Conservation (phyloP, 2,888 invertebrate genomes). For the Diaprepes abbreviatus region DNA sequence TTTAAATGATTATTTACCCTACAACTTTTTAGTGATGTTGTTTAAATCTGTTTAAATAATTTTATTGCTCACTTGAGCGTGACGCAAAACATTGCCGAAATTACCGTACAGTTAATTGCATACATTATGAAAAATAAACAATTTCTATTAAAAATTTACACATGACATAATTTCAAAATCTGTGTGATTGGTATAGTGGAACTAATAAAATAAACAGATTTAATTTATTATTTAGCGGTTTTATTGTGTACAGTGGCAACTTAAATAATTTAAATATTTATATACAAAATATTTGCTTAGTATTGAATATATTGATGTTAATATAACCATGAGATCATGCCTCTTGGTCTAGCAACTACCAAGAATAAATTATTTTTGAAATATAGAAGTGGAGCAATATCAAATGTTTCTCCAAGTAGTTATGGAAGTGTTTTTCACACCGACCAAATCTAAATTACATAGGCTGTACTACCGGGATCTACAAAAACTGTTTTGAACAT, state of each 20-base stretch:
- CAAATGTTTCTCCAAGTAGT: no score
- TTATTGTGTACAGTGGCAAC: background rate
- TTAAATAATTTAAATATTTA: background rate
- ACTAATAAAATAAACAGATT: slow-evolving; percentile 12
- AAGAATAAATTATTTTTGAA: no score
- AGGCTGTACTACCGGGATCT: no score
- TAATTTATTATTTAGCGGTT: slow-evolving; percentile 4
- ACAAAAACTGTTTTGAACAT: no score
- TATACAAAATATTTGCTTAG: no score
- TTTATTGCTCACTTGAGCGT: background rate
- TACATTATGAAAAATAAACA: slow-evolving; percentile 16
- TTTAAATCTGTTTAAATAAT: background rate
- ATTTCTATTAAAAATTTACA: background rate
- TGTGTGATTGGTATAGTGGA: background rate
- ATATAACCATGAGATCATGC: no score
- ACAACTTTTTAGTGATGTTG: background rate
- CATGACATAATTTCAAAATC: background rate
- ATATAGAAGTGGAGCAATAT: no score
- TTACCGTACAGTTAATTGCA: slow-evolving; percentile 2
- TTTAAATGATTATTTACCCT: background rate
- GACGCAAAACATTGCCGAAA: background rate
- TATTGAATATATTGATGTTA: no score
- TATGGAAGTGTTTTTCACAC: no score
- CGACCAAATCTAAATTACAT: no score
- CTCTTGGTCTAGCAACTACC: no score